Percentiles rank a stretch among this genome's conserved stretches.
Conservation (phyloP, 2,797 vertebrate species). For the Melanitta fusca region DNA sequence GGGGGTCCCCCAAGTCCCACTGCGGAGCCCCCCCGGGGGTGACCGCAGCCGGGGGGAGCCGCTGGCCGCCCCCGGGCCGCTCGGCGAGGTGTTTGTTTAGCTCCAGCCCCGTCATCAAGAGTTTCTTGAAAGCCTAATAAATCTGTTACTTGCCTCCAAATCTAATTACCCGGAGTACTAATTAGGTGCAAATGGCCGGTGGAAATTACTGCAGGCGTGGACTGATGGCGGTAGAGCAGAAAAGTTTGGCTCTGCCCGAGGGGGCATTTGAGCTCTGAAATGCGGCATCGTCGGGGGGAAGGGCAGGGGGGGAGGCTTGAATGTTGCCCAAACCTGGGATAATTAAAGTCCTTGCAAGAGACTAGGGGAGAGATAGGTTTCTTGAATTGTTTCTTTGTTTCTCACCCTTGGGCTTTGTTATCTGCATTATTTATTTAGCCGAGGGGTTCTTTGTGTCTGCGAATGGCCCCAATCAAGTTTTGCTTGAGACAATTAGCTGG, state of each 20-base stretch:
- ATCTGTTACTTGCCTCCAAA: conserved; percentile 86
- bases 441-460: conserved; percentile 95
- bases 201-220: conserved; percentile 77
- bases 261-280: conserved; percentile 80
- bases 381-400: conserved; percentile 89
- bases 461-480: conserved; percentile 95
- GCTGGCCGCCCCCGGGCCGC: neutral
- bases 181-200: conserved; percentile 84
- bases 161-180: conserved; percentile 92
- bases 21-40: neutral
- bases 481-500: conserved; percentile 92
- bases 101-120: conserved; percentile 80
- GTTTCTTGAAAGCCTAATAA: conserved; percentile 83
- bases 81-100: conserved; percentile 53
- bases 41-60: neutral
- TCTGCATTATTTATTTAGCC: conserved; percentile 93
- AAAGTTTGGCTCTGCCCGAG: conserved; percentile 74
- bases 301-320: neutral
- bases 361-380: conserved; percentile 85
- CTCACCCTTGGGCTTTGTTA: conserved; percentile 90
- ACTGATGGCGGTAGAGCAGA: conserved; percentile 57
- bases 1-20: neutral
- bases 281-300: conserved; percentile 57
- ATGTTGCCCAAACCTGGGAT: conserved; percentile 81
- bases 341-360: conserved; percentile 85